These are phyloP conservation scores for Hydrolagus colliei DNA, from an alignment of 2,797 vertebrate species.

Conservation along the genomic window DNA sequence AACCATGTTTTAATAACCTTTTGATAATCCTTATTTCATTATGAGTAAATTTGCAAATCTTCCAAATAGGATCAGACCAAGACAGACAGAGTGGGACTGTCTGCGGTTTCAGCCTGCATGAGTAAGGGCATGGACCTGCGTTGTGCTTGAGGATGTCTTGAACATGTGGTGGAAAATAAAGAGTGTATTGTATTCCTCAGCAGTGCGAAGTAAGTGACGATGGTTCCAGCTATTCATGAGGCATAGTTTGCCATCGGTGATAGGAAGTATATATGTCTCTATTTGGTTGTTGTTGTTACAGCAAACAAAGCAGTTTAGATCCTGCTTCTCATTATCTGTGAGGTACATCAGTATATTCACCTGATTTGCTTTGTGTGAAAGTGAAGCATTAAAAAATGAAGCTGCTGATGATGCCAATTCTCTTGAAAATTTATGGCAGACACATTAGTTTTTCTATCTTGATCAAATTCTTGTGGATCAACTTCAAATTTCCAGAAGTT, in stretches of 20 bases:
- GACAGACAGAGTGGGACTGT: neutral
- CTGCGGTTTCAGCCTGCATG: neutral
- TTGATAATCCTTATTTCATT: neutral
- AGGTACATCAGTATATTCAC: neutral
- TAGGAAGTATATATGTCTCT: neutral
- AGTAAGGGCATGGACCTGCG: neutral
- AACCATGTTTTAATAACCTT: neutral
- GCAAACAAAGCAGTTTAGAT: neutral
- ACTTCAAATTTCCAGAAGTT: no score
- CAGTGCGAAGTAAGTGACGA: neutral
- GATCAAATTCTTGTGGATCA: no score
- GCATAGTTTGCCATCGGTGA: neutral
- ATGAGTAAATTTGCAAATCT: neutral
- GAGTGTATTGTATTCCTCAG: neutral
- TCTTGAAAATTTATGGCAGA: no score
- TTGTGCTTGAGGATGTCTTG: neutral
- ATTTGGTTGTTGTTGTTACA: neutral
- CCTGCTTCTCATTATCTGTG: neutral
- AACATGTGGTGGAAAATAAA: neutral
- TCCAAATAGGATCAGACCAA: neutral
- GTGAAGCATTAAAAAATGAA: neutral
- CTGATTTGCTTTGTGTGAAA: neutral
- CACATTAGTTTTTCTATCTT: no score
- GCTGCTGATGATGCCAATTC: no score
- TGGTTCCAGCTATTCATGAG: neutral